Conservation (phyloP, 64 coral and sea anemone genomes). For the Stichodactyla mertensii region DNA sequence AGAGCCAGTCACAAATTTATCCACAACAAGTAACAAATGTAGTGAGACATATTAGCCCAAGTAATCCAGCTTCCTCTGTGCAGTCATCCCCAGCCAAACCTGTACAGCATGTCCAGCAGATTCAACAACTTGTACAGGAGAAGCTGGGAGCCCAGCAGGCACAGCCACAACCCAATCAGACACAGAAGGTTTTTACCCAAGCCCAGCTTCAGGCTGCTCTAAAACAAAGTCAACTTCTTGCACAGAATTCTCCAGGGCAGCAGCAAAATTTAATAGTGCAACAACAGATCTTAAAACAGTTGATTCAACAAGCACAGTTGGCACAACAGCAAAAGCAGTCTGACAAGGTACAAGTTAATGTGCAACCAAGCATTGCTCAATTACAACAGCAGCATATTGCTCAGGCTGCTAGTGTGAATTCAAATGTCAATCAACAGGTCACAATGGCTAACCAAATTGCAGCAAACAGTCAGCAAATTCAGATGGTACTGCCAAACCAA, state of each 20-base stretch:
- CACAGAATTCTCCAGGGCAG: slow-evolving; percentile 12
- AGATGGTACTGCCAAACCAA: slow-evolving; percentile 4
- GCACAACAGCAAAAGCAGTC: slow-evolving; percentile 46
- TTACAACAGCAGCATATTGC: slow-evolving; percentile 16
- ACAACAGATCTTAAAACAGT: slow-evolving; percentile 56
- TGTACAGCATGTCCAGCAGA: slow-evolving; percentile 52
- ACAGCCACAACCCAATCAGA: slow-evolving; percentile 29
- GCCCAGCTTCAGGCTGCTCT: slow-evolving; percentile 53
- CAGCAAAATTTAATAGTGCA: slow-evolving; percentile 36
- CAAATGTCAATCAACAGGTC: background rate
- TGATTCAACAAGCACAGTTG: slow-evolving; percentile 48
- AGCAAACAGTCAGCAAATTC: background rate
- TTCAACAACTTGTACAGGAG: slow-evolving; percentile 65
- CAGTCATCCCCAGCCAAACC: background rate
- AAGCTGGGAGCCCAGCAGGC: slow-evolving; percentile 42
- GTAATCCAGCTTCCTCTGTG: background rate
- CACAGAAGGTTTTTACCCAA: slow-evolving; percentile 63
- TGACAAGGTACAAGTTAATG: slow-evolving; percentile 9
- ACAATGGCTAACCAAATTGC: slow-evolving; percentile 18
- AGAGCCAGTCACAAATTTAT: background rate
- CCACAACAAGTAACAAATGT: background rate
- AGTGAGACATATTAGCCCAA: background rate
- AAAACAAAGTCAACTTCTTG: slow-evolving; percentile 51
- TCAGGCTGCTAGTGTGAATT: background rate
- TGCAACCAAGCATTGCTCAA: background rate